These are phyloP conservation scores for Procambarus clarkii DNA, from an alignment of 1,140 invertebrate species.

Conservation along the genomic window DNA sequence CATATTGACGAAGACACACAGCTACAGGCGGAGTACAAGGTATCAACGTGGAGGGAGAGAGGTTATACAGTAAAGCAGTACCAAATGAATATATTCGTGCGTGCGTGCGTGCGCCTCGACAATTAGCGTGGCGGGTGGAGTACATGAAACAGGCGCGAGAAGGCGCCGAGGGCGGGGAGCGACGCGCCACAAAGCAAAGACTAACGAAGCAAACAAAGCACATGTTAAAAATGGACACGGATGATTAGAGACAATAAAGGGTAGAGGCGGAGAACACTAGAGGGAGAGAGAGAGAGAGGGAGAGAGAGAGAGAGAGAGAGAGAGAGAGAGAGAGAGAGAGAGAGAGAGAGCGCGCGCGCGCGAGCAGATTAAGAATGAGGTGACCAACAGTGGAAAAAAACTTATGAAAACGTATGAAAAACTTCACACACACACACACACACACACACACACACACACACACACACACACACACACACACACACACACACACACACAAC, in stretches of 20 bases:
- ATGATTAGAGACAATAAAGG: not conserved
- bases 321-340: not conserved
- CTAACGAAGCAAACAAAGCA: not conserved
- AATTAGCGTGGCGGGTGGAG: not conserved
- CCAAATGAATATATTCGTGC: no score
- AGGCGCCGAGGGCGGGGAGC: not conserved
- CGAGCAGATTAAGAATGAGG: no score
- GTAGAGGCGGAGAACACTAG: not conserved
- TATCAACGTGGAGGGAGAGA: not conserved
- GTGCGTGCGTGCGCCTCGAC: no score
- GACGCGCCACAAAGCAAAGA: not conserved
- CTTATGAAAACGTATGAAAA: no score
- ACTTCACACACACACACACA: no score
- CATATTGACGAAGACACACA: not conserved
- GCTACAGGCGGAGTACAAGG: not conserved
- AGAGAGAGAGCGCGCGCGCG: no score
- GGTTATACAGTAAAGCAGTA: not conserved
- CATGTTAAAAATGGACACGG: not conserved
- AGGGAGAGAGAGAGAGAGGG: constrained; percentile 17
- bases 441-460: no score
- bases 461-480: no score
- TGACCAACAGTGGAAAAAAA: no score
- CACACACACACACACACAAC: no score
- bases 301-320: not conserved
- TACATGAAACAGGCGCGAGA: not conserved